Evolutionary conservation across 2,888 invertebrate species (phyloP).

Genomic region (Andrena fulva): DNA sequence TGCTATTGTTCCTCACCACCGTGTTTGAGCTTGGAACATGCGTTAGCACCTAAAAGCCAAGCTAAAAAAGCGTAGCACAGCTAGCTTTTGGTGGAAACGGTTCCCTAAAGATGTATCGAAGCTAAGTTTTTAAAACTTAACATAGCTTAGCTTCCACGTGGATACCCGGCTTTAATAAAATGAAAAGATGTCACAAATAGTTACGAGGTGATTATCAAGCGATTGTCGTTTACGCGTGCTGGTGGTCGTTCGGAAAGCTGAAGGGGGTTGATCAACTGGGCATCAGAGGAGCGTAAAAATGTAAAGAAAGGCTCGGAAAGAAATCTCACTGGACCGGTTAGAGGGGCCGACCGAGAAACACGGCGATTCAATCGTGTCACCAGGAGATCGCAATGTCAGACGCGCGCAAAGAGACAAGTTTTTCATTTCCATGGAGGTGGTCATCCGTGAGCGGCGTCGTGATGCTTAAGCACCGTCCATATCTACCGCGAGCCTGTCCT

Average conservation of each 20-base stretch:
- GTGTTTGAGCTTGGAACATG: neutral
- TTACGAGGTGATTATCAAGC: neutral
- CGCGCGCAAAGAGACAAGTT: constrained; percentile 50
- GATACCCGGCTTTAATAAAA: neutral
- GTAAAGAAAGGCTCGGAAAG: constrained; percentile 31
- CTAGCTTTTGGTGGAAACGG: too few species aligned
- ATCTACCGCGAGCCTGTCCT: constrained; percentile 26
- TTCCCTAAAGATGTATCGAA: too few species aligned
- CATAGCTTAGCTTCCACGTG: too few species aligned
- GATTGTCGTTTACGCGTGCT: neutral
- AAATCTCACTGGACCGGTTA: constrained; percentile 55
- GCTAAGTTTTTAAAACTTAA: too few species aligned
- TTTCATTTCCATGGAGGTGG: constrained; percentile 61
- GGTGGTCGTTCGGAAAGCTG: constrained; percentile 9
- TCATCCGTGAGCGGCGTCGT: constrained; percentile 45
- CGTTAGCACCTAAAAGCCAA: too few species aligned
- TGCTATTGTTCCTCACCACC: neutral
- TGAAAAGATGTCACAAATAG: neutral
- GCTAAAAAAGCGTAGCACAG: too few species aligned
- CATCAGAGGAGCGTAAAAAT: neutral
- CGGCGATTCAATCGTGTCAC: constrained; percentile 60
- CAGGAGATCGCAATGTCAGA: constrained; percentile 48
- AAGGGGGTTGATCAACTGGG: constrained; percentile 26
- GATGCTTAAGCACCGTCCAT: constrained; percentile 26
- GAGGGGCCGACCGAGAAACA: constrained; percentile 47